Evolutionary conservation across 2,113 vertebrate species (phyloP).

Genomic region (Rhynchomys soricoides): DNA sequence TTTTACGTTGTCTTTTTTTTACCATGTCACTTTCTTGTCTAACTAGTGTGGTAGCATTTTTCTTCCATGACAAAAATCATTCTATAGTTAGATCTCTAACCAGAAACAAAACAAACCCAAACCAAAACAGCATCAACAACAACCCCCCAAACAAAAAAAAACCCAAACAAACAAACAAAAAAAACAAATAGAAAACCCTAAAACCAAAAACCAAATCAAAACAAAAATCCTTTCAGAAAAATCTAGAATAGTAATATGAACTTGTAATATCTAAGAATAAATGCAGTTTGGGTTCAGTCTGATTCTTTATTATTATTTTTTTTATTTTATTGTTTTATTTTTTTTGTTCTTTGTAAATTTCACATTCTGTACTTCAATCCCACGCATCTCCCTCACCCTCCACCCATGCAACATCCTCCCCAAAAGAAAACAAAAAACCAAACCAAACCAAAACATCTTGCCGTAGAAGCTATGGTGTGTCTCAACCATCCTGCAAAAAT

Average conservation of each 20-base stretch:
- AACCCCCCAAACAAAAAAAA: too few species aligned
- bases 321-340: too few species aligned
- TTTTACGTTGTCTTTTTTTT: conserved; percentile 39
- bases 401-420: not conserved
- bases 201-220: not conserved
- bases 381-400: not conserved
- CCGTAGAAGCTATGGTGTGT: not conserved
- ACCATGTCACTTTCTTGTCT: conserved; percentile 47
- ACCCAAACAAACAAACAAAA: too few species aligned
- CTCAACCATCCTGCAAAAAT: not conserved
- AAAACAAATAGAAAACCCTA: not conserved
- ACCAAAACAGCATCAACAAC: not conserved
- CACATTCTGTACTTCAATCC: not conserved
- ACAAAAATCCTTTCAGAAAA: conserved; percentile 17
- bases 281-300: not conserved
- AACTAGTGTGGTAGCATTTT: conserved; percentile 20
- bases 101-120: not conserved
- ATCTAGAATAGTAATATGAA: conserved; percentile 31
- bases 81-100: conserved; percentile 18
- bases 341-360: not conserved
- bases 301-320: not conserved
- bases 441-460: not conserved
- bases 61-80: conserved; percentile 31
- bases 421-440: not conserved
- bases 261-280: not conserved